Evolutionary conservation across 2,888 invertebrate genomes (phyloP), one percentile per base, ranked within the genome.

Genomic region (Erebia palarica): DNA sequence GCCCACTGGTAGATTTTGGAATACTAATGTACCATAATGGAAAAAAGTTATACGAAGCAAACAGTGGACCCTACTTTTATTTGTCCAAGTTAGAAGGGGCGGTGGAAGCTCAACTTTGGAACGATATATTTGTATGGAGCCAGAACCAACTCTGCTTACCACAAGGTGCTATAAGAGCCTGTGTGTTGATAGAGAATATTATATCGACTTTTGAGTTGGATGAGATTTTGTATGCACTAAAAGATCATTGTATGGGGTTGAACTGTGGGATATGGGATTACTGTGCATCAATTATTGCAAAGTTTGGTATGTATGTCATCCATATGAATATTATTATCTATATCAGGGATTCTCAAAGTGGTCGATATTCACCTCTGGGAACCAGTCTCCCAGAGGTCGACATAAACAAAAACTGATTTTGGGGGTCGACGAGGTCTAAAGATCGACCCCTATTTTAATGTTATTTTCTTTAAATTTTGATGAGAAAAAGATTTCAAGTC

Each of bases 251-350:
- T 0, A 84, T 96, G 53, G 96, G 96, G 3, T 89, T 96, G 1
- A 96, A 96, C 82, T 96, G 96, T 84, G 96, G 96, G 4, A 95
- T 96, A 76, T 96, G 96, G 96, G 96, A 96, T 81, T 96, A 96
- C 81, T 94, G 94, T 68, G 95, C 95, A 0, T 95, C 95, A 3
- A 94, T 96, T 66, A 94, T 96, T 76, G 91, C 94, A 42, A 95
- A 95, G 83, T 95, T 95, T 85, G 95, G 95, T 91, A 84, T 88
- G 81, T 68, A n/a, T 59, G 9, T 49, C 13, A 58, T 21, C 4
- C 11, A 47, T 47, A 44, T 8, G 44, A 11, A 7, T 36, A 36
- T 36, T 36, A 36, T 36, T 36, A 36, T 7, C 36, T 36, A 21
- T n/a, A n/a, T n/a, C n/a, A n/a, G n/a, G n/a, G n/a, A n/a, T n/a